Base-by-base conservation (phyloP, 2,797 vertebrate genomes). In the Brachyrhaphis roseni region DNA sequence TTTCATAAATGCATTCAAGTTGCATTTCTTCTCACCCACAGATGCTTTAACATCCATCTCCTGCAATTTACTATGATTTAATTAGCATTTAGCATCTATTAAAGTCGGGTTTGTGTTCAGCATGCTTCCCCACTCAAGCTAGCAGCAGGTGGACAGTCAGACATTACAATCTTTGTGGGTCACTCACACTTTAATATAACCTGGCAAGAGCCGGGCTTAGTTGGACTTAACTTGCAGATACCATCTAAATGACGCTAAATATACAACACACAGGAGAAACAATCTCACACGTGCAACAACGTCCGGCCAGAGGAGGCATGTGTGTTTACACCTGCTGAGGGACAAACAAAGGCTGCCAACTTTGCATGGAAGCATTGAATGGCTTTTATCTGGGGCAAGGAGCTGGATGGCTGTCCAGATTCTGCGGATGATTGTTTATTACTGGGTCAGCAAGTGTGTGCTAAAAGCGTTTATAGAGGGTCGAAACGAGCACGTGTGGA, bases 371-470 rank as follows among this genome's bases (percentile, higher is more conserved):
- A 68, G 77, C 59, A 87, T 82, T 43, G 82, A 87, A 83, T 81
- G 73, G 78, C 71, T 90, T 90, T 90, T 83, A 85, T 85, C 72
- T 72, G 34, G 82, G 85, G 88, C 87, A 88, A 83, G 75, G 75
- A 78, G 51, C 75, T 78, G 74, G 79, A 88, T 51, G 16, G 74
- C 55, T 36, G 62, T 79, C 85, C 84, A 81, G 78, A 81, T 88
- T 80, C 84, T 80, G 55, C 55, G 45, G 79, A 53, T 74, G 49
- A 82, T 81, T 75, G 72, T 86, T 79, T 84, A 72, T 85, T 86
- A 80, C 82, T 39, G 18, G 51, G 74, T 83, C 71, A 83, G 72
- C 75, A 79, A 57, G 78, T 47, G 72, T 20, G 23, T 55, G 13
- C 13, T 78, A 71, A 72, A 43, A 62, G 28, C 3, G 26, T 68